Evolutionary conservation across 1,140 invertebrate genomes (phyloP).

Genomic region (Drosophila tani): DNA sequence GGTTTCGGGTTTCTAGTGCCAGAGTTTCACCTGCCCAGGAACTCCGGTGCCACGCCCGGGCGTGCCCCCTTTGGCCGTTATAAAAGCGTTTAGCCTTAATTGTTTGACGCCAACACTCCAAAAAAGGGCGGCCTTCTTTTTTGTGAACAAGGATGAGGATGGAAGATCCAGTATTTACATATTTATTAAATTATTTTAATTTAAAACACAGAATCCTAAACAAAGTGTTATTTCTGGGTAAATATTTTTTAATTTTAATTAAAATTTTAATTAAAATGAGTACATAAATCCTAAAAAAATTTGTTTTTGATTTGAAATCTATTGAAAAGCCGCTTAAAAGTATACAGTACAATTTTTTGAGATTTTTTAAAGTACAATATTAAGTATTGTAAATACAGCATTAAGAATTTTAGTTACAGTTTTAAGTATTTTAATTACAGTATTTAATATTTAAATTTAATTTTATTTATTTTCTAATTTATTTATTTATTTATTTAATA

Average conservation of each 20-base stretch:
- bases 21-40: neutral
- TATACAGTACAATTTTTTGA: neutral
- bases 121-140: neutral
- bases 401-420: too few species aligned
- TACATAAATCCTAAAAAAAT: too few species aligned
- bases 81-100: constrained; percentile 46
- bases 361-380: neutral
- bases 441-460: too few species aligned
- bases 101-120: constrained; percentile 23
- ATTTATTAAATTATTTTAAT: neutral
- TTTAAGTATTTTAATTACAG: too few species aligned
- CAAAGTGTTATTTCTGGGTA: too few species aligned
- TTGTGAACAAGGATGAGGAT: too few species aligned
- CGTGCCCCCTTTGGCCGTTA: constrained; percentile 16
- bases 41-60: neutral
- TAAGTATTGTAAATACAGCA: too few species aligned
- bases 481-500: too few species aligned
- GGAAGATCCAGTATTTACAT: neutral
- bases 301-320: neutral
- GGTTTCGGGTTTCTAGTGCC: neutral
- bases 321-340: neutral
- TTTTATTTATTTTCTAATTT: too few species aligned
- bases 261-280: too few species aligned
- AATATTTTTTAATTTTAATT: too few species aligned
- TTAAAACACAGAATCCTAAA: too few species aligned